Evolutionary conservation across 2,113 vertebrate species (phyloP).

Genomic region (Aramus guarauna): DNA sequence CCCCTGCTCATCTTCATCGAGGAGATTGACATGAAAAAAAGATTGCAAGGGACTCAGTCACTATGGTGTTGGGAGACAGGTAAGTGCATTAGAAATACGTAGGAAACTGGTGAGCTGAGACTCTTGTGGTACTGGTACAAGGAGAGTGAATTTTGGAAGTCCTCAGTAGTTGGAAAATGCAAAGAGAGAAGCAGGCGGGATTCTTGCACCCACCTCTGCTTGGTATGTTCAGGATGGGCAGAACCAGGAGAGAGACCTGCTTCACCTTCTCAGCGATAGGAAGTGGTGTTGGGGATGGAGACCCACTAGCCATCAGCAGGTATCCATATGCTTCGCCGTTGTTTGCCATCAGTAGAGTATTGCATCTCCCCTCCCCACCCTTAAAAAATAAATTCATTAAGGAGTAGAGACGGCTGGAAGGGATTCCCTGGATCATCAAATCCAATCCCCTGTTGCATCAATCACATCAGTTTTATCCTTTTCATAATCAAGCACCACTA

Average conservation of each 20-base stretch:
- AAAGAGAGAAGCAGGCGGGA: background rate
- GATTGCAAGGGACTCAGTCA: background rate
- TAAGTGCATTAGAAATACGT: background rate
- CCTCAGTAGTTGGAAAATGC: background rate
- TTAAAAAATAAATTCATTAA: constrained; percentile 24
- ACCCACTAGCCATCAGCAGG: background rate
- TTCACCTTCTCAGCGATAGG: background rate
- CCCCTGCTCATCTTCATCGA: background rate
- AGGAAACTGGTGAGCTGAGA: background rate
- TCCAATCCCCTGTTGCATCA: constrained; percentile 32
- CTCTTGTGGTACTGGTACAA: background rate
- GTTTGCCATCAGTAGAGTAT: background rate
- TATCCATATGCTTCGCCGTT: rapidly evolving
- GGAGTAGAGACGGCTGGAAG: background rate
- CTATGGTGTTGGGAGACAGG: background rate
- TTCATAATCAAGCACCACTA: constrained; percentile 39
- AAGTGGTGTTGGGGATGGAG: background rate
- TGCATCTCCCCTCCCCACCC: background rate
- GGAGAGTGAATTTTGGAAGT: background rate
- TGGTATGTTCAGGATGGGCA: background rate
- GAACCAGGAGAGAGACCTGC: background rate
- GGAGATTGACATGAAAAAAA: background rate
- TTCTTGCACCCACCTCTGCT: background rate
- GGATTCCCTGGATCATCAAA: constrained; percentile 47
- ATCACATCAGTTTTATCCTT: constrained; percentile 50